Conservation (phyloP, 2,113 vertebrate genomes). For the Pteronura brasiliensis region DNA sequence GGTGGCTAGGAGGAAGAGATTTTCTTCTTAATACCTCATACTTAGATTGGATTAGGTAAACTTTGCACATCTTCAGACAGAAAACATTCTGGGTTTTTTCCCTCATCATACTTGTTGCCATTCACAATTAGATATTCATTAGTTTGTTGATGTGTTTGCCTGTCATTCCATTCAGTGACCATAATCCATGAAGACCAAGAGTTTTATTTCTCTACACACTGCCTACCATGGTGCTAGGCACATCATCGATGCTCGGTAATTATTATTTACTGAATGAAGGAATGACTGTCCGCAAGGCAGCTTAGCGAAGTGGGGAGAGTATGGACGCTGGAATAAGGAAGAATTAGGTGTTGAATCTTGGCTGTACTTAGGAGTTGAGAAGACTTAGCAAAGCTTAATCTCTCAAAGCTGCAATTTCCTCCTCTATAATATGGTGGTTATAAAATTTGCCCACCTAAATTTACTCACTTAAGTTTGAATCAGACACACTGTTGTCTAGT, state of each 20-base stretch:
- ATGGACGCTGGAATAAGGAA: neutral
- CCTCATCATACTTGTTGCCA: neutral
- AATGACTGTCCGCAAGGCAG: neutral
- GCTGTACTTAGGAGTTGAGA: neutral
- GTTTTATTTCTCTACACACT: neutral
- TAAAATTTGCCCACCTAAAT: neutral
- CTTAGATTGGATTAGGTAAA: neutral
- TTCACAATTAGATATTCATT: neutral
- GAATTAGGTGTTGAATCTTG: slow-evolving; percentile 8
- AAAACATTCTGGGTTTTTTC: neutral
- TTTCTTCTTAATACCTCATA: no score
- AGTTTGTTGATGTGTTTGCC: neutral
- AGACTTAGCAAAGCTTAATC: neutral
- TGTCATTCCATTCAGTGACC: neutral
- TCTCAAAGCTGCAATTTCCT: slow-evolving; percentile 9
- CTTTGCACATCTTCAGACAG: neutral
- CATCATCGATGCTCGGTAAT: neutral
- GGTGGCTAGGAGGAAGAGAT: neutral
- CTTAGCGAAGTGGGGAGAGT: neutral
- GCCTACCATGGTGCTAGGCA: neutral
- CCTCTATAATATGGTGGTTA: neutral
- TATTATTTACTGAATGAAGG: neutral
- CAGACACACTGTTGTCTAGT: neutral
- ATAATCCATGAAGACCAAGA: neutral
- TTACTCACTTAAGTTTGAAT: slow-evolving; percentile 4